These are phyloP conservation scores for Oryzias celebensis DNA, from an alignment of 2,113 vertebrate species.

Conservation along the genomic window DNA sequence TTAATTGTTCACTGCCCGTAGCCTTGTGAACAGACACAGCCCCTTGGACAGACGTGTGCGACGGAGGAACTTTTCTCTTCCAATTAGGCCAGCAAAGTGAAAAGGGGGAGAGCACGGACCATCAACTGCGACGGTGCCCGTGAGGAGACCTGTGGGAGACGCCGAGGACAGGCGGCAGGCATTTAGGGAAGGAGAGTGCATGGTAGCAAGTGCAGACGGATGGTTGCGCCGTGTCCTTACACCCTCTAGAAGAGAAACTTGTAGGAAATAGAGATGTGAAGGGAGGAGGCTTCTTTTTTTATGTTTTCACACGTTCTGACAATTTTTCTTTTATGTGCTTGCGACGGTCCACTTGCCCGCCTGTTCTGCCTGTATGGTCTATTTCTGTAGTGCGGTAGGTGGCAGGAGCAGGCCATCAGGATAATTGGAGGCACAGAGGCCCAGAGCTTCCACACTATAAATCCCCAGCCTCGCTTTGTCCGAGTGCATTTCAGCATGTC, in stretches of 20 bases:
- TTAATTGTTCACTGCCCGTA: constrained; percentile 61
- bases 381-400: constrained; percentile 12
- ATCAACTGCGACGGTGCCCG: constrained; percentile 36
- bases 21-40: constrained; percentile 39
- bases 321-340: constrained; percentile 6
- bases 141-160: constrained; percentile 28
- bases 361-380: neutral
- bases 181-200: constrained; percentile 4
- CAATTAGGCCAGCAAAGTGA: constrained; percentile 60
- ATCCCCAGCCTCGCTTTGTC: neutral
- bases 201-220: neutral
- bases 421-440: constrained; percentile 8
- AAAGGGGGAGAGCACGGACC: constrained; percentile 40
- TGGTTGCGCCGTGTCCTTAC: constrained; percentile 1
- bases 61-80: constrained; percentile 52
- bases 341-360: neutral
- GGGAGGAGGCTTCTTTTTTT: neutral
- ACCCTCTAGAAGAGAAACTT: neutral
- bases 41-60: constrained; percentile 40
- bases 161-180: constrained; percentile 10
- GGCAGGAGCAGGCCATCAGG: constrained; percentile 6
- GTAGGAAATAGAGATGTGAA: constrained; percentile 2
- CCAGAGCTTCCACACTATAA: constrained; percentile 2
- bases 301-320: constrained; percentile 5
- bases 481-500: neutral